Conservation (phyloP, 1,140 invertebrate genomes). For the Scaptomyza hsui region DNA sequence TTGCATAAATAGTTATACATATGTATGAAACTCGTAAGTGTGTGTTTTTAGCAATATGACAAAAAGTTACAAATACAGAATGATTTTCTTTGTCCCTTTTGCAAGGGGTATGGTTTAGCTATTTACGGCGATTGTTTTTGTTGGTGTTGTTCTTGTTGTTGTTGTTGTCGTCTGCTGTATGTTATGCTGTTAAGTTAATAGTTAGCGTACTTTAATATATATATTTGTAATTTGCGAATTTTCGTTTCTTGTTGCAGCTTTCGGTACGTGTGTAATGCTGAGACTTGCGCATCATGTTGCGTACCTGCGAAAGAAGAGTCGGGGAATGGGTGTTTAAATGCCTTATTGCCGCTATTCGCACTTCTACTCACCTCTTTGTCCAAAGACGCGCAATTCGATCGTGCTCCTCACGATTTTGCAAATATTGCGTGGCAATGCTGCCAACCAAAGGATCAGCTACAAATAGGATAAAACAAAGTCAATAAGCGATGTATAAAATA, state of each 20-base stretch:
- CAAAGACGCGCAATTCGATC: constrained; percentile 98
- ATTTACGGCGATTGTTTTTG: constrained; percentile 19
- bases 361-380: constrained; percentile 97
- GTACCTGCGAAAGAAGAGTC: constrained; percentile 51
- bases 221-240: constrained; percentile 82
- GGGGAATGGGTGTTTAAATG: neutral
- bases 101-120: constrained; percentile 46
- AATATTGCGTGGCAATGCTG: constrained; percentile 98
- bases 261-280: constrained; percentile 67
- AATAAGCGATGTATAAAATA: neutral
- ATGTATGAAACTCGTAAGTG: constrained; percentile 9
- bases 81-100: constrained; percentile 18
- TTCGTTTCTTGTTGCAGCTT: constrained; percentile 69
- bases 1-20: constrained; percentile 24
- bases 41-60: neutral
- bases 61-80: constrained; percentile 15
- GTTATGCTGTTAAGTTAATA: constrained; percentile 71
- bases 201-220: constrained; percentile 78
- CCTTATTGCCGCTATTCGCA: neutral
- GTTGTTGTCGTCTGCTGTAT: constrained; percentile 25
- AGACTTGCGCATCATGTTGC: constrained; percentile 82
- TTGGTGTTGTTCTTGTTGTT: constrained; percentile 38
- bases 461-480: constrained; percentile 36
- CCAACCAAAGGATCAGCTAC: constrained; percentile 98
- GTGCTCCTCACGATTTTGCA: constrained; percentile 98